Base-by-base conservation (phyloP, 2,113 vertebrate genomes). In the Spea multiplicata region DNA sequence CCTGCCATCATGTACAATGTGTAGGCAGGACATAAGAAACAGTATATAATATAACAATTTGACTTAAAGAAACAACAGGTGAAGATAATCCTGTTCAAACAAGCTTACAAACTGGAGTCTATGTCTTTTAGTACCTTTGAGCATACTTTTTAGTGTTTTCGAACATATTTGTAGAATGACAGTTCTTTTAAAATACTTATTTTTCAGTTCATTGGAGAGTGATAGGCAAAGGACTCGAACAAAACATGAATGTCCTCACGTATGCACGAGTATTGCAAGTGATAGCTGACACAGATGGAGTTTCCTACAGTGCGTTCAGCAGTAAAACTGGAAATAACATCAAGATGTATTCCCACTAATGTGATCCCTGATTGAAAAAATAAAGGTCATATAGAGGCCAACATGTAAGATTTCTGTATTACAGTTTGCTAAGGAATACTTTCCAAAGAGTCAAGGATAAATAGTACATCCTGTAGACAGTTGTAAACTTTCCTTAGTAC, bases 131-230 rank as follows among this genome's bases (percentile, higher is more conserved):
- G 10, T 66, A 30, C 44, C n/a, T 14, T 49, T 44, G 14, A 14
- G 12, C 44, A 46, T 69, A n/a, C 49, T 69, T 69, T 67, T 13
- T 49, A 4, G 67, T 69, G n/a, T 45, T 47, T n/a, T 47, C 44
- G 44, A 44, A 69, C 10, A 13, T 79, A 64, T 72, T 17, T 65
- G 30, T 3, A 53, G 57, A 77, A 78, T 70, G 76, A 62, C 76
- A 82, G 66, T 84, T 76, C 75, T 84, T 82, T 83, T 82, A 83
- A 91, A 88, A 81, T 87, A 82, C 84, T 91, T 89, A 88, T 90
- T 91, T 90, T 84, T 87, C 86, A 89, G 88, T 87, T 88, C 84
- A 86, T 49, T 86, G 80, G 83, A 86, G 85, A 85, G 80, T 83
- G 78, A 86, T 83, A 86, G 77, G 76, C 77, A 84, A 75, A 83